Conservation (phyloP, 2,113 vertebrate genomes). For the Hydrochoerus hydrochaeris region DNA sequence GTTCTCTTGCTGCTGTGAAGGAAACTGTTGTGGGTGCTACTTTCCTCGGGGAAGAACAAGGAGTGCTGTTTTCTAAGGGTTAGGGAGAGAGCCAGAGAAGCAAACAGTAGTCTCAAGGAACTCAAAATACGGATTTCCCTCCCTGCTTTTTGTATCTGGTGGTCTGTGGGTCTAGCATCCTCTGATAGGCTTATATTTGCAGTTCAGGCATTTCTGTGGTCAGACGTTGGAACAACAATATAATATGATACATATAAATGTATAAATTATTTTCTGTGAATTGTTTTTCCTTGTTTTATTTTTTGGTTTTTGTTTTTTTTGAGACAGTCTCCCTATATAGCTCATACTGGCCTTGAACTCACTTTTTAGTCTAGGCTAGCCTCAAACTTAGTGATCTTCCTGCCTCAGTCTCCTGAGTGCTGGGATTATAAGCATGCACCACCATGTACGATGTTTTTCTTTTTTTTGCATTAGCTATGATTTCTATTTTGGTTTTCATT, state of each 20-base stretch:
- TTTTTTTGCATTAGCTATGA: background rate
- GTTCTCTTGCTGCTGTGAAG: background rate
- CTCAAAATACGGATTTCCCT: background rate
- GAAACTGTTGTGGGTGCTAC: background rate
- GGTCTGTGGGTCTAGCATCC: background rate
- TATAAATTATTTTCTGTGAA: background rate
- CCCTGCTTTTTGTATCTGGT: background rate
- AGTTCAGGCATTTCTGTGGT: constrained; percentile 3
- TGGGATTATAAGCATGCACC: background rate
- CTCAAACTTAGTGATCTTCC: background rate
- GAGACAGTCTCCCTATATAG: background rate
- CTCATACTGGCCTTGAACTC: too few relatives aligned
- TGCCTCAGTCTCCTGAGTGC: background rate
- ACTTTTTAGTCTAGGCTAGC: background rate
- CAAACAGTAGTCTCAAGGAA: background rate
- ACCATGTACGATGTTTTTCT: background rate
- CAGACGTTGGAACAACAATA: background rate
- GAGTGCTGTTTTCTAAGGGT: background rate
- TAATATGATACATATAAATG: background rate
- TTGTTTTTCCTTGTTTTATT: background rate
- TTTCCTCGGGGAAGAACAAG: background rate
- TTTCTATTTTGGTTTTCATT: background rate
- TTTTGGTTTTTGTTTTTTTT: background rate
- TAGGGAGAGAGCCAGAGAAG: background rate
- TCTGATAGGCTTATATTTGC: background rate